Evolutionary conservation across 2,113 vertebrate genomes (phyloP), one percentile per base, ranked within the genome.

Genomic region (Brachirus orientalis): DNA sequence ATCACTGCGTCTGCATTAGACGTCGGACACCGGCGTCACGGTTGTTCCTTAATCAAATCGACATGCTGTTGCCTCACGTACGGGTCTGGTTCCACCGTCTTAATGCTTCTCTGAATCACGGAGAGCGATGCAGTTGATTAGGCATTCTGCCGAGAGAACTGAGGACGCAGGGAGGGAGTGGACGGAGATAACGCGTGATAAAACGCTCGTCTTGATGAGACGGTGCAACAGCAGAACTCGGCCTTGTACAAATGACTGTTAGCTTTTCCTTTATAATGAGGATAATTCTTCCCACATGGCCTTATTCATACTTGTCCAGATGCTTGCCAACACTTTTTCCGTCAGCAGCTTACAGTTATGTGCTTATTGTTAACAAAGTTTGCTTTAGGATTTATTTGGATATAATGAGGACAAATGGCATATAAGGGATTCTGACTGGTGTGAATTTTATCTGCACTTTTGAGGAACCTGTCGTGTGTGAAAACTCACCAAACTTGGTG

Each of bases 261-360:
- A n/a, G n/a, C n/a, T n/a, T n/a, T n/a, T n/a, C n/a, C n/a, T n/a
- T 86, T 77, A 67, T 88, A 84, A 90, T 85, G 69, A 88, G 41
- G 60, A 73, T 90, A 88, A 92, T 88, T 88, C 75, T 65, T 82
- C 59, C 82, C 88, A 92, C 83, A 89, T 90, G 91, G 70, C 45
- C 56, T 77, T 52, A 48, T 84, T 88, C 83, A 70, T 80, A 72
- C 71, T 80, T 72, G 63, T 63, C 16, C 51, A 80, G 71, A 69
- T 28, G 46, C 47, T 55, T 77, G 81, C 82, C 85, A 86, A 61
- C 55, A 79, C 73, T 52, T 80, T 37, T 53, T 75, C 57, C 45
- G 64, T 81, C 60, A 67, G 50, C 13, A 1, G 10, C 18, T 47
- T n/a, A n/a, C 51, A 35, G 10, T 57, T 47, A 44, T 70, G 33